Evolutionary conservation across 1,140 invertebrate species (phyloP).

Genomic region (Hycleus cichorii): DNA sequence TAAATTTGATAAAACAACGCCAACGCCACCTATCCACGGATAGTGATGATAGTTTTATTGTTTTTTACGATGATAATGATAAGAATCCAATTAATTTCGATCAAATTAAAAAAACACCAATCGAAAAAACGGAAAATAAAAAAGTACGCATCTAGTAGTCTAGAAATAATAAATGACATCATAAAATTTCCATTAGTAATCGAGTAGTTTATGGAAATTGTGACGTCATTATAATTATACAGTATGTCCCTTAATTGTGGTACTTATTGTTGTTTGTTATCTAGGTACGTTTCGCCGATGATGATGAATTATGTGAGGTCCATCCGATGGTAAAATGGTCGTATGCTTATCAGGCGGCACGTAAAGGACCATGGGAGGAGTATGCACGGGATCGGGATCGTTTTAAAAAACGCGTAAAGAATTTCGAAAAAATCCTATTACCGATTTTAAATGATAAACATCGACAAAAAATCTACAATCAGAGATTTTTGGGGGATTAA

Average conservation of each 20-base stretch:
- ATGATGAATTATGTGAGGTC: constrained; percentile 43
- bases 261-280: constrained; percentile 9
- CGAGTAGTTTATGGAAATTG: no score
- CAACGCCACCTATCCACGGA: not conserved
- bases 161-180: no score
- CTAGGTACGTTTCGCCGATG: constrained; percentile 54
- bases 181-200: no score
- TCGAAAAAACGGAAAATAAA: no score
- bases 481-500: constrained; percentile 40
- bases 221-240: no score
- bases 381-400: constrained; percentile 51
- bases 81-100: not conserved
- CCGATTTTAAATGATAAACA: constrained; percentile 46
- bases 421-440: constrained; percentile 41
- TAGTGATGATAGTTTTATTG: not conserved
- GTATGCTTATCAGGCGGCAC: constrained; percentile 54
- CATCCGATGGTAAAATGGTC: constrained; percentile 56
- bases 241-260: no score
- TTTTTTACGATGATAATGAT: not conserved
- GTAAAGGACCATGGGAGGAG: constrained; percentile 58
- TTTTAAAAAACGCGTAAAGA: constrained; percentile 48
- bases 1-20: not conserved
- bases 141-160: no score
- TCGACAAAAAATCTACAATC: constrained; percentile 46
- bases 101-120: no score